Evolutionary conservation across 2,888 invertebrate species (phyloP), one percentile per base, ranked within the genome.

Genomic region (Priocnemis perturbator): DNA sequence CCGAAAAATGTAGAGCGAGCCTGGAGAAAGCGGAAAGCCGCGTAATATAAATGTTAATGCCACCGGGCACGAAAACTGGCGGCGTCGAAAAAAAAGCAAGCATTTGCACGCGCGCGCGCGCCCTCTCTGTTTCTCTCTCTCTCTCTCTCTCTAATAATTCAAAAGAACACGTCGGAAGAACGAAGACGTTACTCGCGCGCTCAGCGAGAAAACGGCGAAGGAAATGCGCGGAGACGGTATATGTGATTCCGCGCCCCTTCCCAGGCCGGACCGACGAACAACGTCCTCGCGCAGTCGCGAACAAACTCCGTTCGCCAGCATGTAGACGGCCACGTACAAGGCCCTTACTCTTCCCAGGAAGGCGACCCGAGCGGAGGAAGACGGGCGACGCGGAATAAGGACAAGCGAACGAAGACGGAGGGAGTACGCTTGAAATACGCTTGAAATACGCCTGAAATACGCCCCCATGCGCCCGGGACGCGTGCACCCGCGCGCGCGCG

Each of bases 11-110:
- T 73, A 68, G 78, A 75, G 67, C 74, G 59, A 50, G 66, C 57
- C 45, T 59, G 69, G 66, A 69, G 72, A 70, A 70, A 75, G 73
- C 71, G 63, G 64, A 66, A 78, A 73, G 75, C 69, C 69, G 76
- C 57, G 78, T 82, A 83, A 86, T 83, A 84, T 84, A 85, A 86
- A 86, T 84, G 86, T 84, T 86, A 86, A 86, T 85, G 81, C 69
- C 60, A 58, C 71, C 64, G 64, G 66, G 64, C 60, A 64, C 60
- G 64, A 70, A 64, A 50, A 37, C 61, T 60, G 19, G 45, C 44
- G 67, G 69, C 14, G 64, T 59, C 59, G 74, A 69, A 73, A 60
- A 56, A 67, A 67, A 68, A 61, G 63, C 60, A 73, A 55, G 47
- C n/a, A n/a, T n/a, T n/a, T n/a, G n/a, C n/a, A n/a, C n/a, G n/a